Percentiles rank a stretch among this genome's conserved stretches.
Conservation (phyloP, 64 coral and sea anemone species). For the Platygyra sinensis region DNA sequence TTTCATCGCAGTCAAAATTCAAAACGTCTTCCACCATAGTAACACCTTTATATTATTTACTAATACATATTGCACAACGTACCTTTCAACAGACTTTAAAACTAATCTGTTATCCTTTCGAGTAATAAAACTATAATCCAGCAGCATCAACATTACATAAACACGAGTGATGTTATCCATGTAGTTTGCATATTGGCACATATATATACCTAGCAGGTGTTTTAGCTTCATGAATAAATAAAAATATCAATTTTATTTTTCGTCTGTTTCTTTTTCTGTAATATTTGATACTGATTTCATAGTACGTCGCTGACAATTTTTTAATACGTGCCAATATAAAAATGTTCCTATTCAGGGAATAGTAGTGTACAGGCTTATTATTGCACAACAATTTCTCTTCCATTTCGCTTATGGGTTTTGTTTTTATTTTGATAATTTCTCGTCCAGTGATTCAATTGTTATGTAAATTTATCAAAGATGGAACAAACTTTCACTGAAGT, state of each 20-base stretch:
- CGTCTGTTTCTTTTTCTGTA: neutral
- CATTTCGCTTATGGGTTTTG: neutral
- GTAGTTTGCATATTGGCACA: constrained; percentile 11
- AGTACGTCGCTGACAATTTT: neutral
- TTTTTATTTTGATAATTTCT: neutral
- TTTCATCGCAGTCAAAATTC: too few species aligned
- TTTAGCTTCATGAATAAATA: neutral
- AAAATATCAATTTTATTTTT: constrained; percentile 11
- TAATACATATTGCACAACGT: too few species aligned
- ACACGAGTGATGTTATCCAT: neutral
- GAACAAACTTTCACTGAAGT: neutral
- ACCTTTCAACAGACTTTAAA: too few species aligned
- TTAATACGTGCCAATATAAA: neutral
- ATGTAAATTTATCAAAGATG: neutral
- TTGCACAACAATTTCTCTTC: neutral
- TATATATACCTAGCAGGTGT: neutral
- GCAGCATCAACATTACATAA: neutral
- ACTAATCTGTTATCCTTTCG: too few species aligned
- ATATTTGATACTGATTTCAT: neutral
- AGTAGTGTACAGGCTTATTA: neutral
- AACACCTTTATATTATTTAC: too few species aligned
- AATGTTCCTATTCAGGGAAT: neutral
- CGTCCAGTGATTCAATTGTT: neutral
- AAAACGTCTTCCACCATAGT: too few species aligned
- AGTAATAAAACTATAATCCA: neutral